Conservation (phyloP, 2,113 vertebrate species). For the Diadophis punctatus region DNA sequence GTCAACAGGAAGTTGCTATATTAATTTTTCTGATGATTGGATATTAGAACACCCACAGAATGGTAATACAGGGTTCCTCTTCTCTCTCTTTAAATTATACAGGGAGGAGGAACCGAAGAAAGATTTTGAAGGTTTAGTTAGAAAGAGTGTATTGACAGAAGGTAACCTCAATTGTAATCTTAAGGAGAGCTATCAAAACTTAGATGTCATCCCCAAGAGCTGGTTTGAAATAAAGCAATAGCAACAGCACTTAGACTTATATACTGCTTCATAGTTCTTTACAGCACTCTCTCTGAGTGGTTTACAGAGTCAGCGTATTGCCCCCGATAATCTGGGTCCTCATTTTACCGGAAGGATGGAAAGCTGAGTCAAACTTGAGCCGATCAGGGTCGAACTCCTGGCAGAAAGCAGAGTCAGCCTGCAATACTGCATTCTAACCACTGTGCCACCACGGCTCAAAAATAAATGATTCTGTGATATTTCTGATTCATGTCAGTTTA, state of each 20-base stretch:
- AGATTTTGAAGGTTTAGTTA: not conserved
- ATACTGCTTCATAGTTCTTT: not conserved
- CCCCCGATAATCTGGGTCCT: not conserved
- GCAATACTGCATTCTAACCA: not conserved
- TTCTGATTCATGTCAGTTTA: not conserved
- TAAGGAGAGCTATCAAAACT: not conserved
- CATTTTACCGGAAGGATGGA: not conserved
- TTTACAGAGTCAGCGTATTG: not conserved
- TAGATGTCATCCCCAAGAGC: not conserved
- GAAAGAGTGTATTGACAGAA: not conserved
- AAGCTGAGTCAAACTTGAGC: not conserved
- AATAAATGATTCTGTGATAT: not conserved
- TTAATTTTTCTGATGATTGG: not conserved
- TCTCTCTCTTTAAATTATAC: not conserved
- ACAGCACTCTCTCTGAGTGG: not conserved
- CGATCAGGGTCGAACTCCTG: not conserved
- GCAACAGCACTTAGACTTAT: too few relatives aligned
- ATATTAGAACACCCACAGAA: not conserved
- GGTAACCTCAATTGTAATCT: not conserved
- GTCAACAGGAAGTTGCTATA: not conserved
- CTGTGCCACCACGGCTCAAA: not conserved
- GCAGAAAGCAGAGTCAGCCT: not conserved
- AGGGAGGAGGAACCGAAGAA: not conserved
- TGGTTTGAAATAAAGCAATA: not conserved
- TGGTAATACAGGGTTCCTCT: not conserved